Conservation (phyloP, 2,797 vertebrate species). For the Gambelia wislizenii region DNA sequence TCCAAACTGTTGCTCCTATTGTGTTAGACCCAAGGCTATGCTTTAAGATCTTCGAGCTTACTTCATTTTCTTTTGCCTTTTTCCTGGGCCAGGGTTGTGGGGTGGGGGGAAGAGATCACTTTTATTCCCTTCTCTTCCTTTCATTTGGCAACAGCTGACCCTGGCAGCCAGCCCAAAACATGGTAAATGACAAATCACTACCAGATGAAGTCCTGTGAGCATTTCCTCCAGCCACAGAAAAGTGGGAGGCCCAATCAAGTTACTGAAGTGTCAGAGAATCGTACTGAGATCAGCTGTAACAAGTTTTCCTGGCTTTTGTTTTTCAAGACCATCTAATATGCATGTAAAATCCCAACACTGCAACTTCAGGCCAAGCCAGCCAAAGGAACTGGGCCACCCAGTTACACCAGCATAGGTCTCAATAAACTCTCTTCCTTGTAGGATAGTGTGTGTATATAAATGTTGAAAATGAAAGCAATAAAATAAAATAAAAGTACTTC, state of each 20-base stretch:
- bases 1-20: conserved; percentile 55
- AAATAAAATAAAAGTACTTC: background rate
- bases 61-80: conserved; percentile 75
- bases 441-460: background rate
- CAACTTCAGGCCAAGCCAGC: conserved; percentile 37
- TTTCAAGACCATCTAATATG: conserved; percentile 36
- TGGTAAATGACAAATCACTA: conserved; percentile 85
- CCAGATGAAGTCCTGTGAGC: conserved; percentile 82
- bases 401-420: background rate
- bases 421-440: background rate
- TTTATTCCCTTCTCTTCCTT: conserved; percentile 79
- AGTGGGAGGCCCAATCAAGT: conserved; percentile 74
- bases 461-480: conserved; percentile 2
- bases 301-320: conserved; percentile 59
- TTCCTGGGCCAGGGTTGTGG: conserved; percentile 60
- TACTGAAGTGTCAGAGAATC: conserved; percentile 70
- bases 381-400: conserved; percentile 25
- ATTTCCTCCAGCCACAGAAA: conserved; percentile 77
- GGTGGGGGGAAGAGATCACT: conserved; percentile 69
- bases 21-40: conserved; percentile 51
- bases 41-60: conserved; percentile 70
- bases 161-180: conserved; percentile 80
- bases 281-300: conserved; percentile 61
- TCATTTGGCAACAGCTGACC: conserved; percentile 77
- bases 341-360: conserved; percentile 52